Percentiles rank a stretch among this genome's conserved stretches.
Evolutionary conservation across 2,888 invertebrate genomes (phyloP).

Genomic region (Seira musarum): DNA sequence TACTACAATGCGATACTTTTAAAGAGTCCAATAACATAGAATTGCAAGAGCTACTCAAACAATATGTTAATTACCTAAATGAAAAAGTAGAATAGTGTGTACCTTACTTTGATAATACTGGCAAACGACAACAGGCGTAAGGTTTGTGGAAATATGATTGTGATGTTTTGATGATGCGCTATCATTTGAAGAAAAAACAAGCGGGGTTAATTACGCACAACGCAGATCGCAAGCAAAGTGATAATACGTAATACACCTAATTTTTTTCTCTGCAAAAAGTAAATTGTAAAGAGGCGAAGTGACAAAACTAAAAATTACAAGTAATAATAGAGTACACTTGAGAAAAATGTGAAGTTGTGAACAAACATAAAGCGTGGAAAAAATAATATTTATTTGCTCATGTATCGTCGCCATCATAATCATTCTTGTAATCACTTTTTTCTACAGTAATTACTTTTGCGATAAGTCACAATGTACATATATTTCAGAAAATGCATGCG

Average conservation of each 20-base stretch:
- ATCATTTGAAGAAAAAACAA: slow-evolving; percentile 12
- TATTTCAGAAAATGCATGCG: background rate
- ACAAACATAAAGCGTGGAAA: slow-evolving; percentile 37
- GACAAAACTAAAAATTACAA: slow-evolving; percentile 12
- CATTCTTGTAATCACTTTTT: slow-evolving; percentile 12
- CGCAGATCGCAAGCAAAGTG: background rate
- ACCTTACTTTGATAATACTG: background rate
- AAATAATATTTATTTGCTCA: slow-evolving; percentile 29
- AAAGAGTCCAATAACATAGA: background rate
- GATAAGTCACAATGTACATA: slow-evolving; percentile 27
- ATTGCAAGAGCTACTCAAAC: background rate
- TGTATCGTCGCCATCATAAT: background rate
- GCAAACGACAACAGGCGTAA: background rate
- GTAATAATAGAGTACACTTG: background rate
- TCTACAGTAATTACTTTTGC: slow-evolving; percentile 14
- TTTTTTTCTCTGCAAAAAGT: background rate
- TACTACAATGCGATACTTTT: background rate
- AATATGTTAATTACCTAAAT: background rate
- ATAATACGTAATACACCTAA: background rate
- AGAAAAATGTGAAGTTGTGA: slow-evolving; percentile 18
- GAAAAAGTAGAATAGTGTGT: background rate
- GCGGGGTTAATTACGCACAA: slow-evolving; percentile 28
- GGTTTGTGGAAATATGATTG: slow-evolving; percentile 1
- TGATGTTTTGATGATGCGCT: slow-evolving; percentile 6
- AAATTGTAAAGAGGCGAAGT: slow-evolving; percentile 7